Percentiles rank a stretch among this genome's conserved stretches.
Conservation (phyloP, 2,888 invertebrate species). For the Catotricha subobsoleta region DNA sequence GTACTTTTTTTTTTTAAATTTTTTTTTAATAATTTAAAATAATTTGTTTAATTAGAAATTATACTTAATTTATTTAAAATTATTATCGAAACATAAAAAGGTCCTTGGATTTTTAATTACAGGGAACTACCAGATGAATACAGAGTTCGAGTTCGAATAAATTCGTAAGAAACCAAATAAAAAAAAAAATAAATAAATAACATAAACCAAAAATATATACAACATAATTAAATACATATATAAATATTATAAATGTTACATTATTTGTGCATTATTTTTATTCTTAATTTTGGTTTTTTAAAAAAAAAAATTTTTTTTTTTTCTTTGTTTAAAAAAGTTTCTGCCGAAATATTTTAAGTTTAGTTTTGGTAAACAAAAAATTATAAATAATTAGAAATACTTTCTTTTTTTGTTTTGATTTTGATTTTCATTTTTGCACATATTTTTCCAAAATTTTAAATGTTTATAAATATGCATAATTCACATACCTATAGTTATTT, state of each 20-base stretch:
- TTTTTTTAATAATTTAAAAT: neutral
- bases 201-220: neutral
- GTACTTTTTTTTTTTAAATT: neutral
- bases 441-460: neutral
- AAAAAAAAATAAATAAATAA: conserved; percentile 10
- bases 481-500: too few relatives aligned
- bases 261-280: too few relatives aligned
- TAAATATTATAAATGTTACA: conserved; percentile 13
- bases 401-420: neutral
- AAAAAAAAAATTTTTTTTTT: too few relatives aligned
- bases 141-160: conserved; percentile 70
- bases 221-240: conserved; percentile 11
- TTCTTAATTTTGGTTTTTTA: too few relatives aligned
- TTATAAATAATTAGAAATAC: neutral
- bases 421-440: neutral
- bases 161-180: conserved; percentile 51
- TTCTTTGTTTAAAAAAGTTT: too few relatives aligned
- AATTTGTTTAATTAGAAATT: neutral
- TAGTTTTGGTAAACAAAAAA: neutral
- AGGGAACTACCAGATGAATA: conserved; percentile 57
- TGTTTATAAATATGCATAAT: too few relatives aligned
- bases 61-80: conserved; percentile 7
- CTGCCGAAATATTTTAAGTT: conserved; percentile 7
- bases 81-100: conserved; percentile 13
- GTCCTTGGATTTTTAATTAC: conserved; percentile 27